Conservation (phyloP, 2,888 invertebrate species). For the Tiliacea aurago region DNA sequence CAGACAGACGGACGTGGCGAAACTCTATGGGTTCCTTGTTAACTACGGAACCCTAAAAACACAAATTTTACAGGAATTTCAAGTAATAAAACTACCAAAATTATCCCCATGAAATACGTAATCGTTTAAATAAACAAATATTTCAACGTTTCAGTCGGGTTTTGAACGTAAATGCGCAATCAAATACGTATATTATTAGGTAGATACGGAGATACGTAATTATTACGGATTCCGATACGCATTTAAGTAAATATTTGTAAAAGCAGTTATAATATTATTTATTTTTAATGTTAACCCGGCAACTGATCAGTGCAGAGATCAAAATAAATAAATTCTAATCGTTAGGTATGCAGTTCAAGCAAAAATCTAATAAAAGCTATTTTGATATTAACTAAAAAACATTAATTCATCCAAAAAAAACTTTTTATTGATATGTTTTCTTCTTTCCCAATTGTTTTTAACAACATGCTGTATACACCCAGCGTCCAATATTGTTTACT, state of each 20-base stretch:
- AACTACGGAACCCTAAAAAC: background rate
- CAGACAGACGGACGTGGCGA: no score
- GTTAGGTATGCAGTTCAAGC: background rate
- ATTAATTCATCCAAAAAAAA: background rate
- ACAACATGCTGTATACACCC: slow-evolving; percentile 55
- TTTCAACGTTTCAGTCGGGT: slow-evolving; percentile 41
- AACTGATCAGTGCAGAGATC: background rate
- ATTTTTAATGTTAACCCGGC: background rate
- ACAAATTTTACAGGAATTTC: slow-evolving; percentile 49
- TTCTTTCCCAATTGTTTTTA: background rate
- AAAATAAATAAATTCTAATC: background rate
- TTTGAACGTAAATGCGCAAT: slow-evolving; percentile 48
- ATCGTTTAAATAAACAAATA: slow-evolving; percentile 54
- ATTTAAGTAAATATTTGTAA: slow-evolving; percentile 60
- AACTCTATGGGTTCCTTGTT: no score
- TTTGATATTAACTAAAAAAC: background rate
- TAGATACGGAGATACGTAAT: slow-evolving; percentile 42
- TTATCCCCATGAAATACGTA: slow-evolving; percentile 43
- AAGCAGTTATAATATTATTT: slow-evolving; percentile 14
- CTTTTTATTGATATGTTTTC: background rate
- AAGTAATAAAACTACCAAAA: slow-evolving; percentile 63
- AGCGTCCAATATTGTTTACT: slow-evolving; percentile 68
- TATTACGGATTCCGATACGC: slow-evolving; percentile 45
- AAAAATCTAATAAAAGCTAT: background rate
- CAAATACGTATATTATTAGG: slow-evolving; percentile 59